phyloP scores from a whole-genome alignment of 2,888 invertebrate genomes.

The Scrobipalpa costella region DNA sequence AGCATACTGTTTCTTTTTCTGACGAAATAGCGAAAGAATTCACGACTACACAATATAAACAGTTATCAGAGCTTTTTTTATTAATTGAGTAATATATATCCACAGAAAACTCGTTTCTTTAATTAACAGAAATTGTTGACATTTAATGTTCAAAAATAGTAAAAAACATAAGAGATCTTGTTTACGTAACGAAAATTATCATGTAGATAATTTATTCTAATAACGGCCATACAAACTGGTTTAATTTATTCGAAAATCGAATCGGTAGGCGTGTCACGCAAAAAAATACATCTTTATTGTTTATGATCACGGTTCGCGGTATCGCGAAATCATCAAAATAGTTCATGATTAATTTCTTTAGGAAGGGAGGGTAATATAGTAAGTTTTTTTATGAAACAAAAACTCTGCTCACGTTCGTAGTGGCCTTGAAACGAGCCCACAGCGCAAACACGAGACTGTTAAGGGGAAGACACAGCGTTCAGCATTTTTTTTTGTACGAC shows the following conservation, averaged over 20 bases:
- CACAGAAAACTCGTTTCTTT: background rate
- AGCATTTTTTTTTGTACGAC: background rate
- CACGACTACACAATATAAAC: too few relatives aligned
- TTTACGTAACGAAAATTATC: background rate
- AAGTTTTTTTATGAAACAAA: constrained; percentile 46
- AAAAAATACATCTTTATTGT: too few relatives aligned
- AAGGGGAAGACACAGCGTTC: constrained; percentile 2
- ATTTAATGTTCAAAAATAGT: background rate
- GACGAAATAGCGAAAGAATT: too few relatives aligned
- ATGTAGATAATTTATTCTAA: constrained; percentile 1
- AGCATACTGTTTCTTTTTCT: too few relatives aligned
- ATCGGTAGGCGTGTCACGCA: constrained; percentile 31
- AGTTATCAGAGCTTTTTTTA: background rate
- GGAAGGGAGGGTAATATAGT: constrained; percentile 38
- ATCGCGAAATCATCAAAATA: constrained; percentile 9
- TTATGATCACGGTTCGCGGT: background rate
- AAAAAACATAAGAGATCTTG: background rate
- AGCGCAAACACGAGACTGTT: constrained; percentile 32
- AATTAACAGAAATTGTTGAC: background rate
- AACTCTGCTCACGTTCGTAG: constrained; percentile 54
- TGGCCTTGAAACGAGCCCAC: constrained; percentile 63
- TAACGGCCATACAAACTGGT: constrained; percentile 15
- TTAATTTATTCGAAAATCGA: constrained; percentile 29
- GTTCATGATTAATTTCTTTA: constrained; percentile 37
- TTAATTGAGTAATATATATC: too few relatives aligned